Conservation (phyloP, 2,888 invertebrate species). For the Machimus rusticus region DNA sequence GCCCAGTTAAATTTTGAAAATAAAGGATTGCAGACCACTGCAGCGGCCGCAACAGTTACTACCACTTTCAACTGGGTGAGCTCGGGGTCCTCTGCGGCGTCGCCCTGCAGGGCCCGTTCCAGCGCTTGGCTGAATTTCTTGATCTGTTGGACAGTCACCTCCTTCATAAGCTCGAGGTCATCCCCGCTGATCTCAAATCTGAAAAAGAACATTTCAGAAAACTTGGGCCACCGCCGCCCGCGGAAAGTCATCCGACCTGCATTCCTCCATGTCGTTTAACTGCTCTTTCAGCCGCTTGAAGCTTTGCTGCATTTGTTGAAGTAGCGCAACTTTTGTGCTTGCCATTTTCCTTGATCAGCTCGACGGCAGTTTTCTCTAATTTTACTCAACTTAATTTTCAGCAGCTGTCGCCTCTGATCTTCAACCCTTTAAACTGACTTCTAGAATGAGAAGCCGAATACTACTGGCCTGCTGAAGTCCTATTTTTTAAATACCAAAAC, state of each 20-base stretch:
- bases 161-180: slow-evolving; percentile 74
- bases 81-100: slow-evolving; percentile 70
- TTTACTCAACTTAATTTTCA: too few relatives aligned
- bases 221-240: background rate
- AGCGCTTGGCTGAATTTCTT: slow-evolving; percentile 73
- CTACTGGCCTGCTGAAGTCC: background rate
- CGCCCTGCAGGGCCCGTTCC: slow-evolving; percentile 70
- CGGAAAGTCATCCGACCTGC: slow-evolving; percentile 65
- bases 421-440: background rate
- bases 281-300: slow-evolving; percentile 74
- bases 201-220: background rate
- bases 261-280: slow-evolving; percentile 73
- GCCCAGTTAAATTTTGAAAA: too few relatives aligned
- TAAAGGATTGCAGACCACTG: too few relatives aligned
- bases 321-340: slow-evolving; percentile 61
- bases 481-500: too few relatives aligned
- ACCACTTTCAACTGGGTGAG: slow-evolving; percentile 73
- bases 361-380: background rate
- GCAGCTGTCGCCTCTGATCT: too few relatives aligned
- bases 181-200: slow-evolving; percentile 70
- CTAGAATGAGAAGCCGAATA: too few relatives aligned
- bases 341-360: background rate
- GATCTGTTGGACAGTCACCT: slow-evolving; percentile 75
- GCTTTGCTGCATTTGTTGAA: slow-evolving; percentile 72
- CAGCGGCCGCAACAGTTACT: slow-evolving; percentile 58